Evolutionary conservation across 2,888 invertebrate species (phyloP).

Genomic region (Orthosia gothica): DNA sequence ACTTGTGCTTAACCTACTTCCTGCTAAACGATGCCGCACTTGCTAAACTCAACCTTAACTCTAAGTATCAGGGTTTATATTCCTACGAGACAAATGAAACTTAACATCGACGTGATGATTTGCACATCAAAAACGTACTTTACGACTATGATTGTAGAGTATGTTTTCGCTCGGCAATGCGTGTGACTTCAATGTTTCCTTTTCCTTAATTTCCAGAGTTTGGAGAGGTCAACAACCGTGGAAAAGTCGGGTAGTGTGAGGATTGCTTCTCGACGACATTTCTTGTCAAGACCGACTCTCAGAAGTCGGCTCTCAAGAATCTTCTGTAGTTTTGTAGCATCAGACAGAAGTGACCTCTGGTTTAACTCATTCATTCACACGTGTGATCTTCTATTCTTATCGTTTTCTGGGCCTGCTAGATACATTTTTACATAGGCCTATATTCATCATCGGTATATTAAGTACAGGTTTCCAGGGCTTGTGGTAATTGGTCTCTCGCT

Average conservation of each 20-base stretch:
- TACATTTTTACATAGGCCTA: too few relatives aligned
- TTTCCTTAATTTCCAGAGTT: constrained; percentile 57
- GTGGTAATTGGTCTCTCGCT: too few relatives aligned
- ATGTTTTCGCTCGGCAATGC: constrained; percentile 2
- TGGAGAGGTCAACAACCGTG: constrained; percentile 66
- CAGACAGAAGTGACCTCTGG: constrained; percentile 2
- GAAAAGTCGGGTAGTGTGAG: constrained; percentile 49
- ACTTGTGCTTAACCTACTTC: constrained; percentile 76
- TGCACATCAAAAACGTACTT: constrained; percentile 41
- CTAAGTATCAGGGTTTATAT: neutral
- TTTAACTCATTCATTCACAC: constrained; percentile 5
- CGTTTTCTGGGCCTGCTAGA: too few relatives aligned
- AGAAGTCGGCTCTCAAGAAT: constrained; percentile 28
- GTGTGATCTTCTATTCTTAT: neutral
- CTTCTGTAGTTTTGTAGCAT: constrained; percentile 1
- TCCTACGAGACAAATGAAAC: neutral
- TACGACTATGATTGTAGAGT: fast-evolving
- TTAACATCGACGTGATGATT: constrained; percentile 23
- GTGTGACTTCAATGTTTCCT: constrained; percentile 48
- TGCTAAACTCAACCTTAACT: constrained; percentile 30
- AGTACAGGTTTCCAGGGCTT: neutral
- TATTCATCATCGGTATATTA: neutral
- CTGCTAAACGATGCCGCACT: constrained; percentile 26
- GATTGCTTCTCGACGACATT: constrained; percentile 39
- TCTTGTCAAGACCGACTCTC: constrained; percentile 33